Conservation (phyloP, 30 jellyfish, hydroid and myxozoan genomes). For the Clytia hemisphaerica region DNA sequence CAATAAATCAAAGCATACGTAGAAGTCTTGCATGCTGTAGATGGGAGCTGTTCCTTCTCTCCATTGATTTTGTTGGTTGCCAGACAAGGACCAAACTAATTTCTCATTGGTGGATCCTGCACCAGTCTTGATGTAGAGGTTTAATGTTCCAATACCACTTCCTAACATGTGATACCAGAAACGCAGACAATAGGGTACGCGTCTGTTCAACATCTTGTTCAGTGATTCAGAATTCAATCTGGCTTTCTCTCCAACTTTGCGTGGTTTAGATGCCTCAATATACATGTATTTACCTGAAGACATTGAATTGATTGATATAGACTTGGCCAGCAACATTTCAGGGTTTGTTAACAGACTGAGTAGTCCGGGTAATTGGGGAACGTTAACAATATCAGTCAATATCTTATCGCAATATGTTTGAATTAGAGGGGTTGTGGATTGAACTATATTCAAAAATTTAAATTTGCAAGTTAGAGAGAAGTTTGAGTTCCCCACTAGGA, state of each 20-base stretch:
- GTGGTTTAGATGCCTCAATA: conserved; percentile 76
- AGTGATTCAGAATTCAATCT: conserved; percentile 61
- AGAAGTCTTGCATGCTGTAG: conserved; percentile 44
- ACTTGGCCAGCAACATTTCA: too few species aligned
- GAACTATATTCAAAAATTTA: too few species aligned
- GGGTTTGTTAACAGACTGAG: too few species aligned
- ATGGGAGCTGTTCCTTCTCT: conserved; percentile 69
- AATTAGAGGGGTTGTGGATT: too few species aligned
- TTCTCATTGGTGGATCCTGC: conserved; percentile 53
- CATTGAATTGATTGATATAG: too few species aligned
- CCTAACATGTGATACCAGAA: conserved; percentile 96
- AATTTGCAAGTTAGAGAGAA: too few species aligned
- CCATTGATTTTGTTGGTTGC: conserved; percentile 73
- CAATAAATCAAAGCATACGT: conserved; percentile 19
- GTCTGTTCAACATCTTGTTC: conserved; percentile 1
- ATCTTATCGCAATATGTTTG: too few species aligned
- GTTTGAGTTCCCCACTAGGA: too few species aligned
- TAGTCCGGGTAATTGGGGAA: too few species aligned
- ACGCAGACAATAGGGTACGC: conserved; percentile 47
- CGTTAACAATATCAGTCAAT: too few species aligned
- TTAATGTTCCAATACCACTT: conserved; percentile 60
- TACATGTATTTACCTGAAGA: conserved; percentile 54
- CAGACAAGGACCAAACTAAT: conserved; percentile 81
- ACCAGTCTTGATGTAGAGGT: conserved; percentile 70
- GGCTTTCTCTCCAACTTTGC: conserved; percentile 71